Evolutionary conservation across 2,888 invertebrate species (phyloP), one percentile per base, ranked within the genome.

Genomic region (Mystacides longicornis): DNA sequence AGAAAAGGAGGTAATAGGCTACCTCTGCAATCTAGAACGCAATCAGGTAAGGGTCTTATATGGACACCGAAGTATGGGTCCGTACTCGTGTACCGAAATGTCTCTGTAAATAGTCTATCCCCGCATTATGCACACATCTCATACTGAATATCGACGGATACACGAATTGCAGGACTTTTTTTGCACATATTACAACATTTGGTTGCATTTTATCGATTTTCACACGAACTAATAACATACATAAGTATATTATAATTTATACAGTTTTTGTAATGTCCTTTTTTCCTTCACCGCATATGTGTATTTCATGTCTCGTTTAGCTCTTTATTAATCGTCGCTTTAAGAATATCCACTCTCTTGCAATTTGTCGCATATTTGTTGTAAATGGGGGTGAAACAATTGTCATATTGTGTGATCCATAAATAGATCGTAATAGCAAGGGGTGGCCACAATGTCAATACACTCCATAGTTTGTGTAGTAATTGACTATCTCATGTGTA

Each of bases 1-100:
- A 87, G 92, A 80, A 91, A 92, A 87, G 89, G 88, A 73, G 88
- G 87, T 68, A 90, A 90, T 78, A 84, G 92, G 72, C 89, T 87
- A 73, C 87, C 87, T 67, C 77, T 87, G 73, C 87, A 87, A 70
- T 87, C 87, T 68, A 82, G 87, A 76, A 86, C 86, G 70, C 86
- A 84, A 78, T 85, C 87, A 75, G 87, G 87, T 87, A 80, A 84
- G 83, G 37, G 16, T 37, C 37, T 37, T 37, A 37, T 37, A 37
- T 14, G 37, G 37, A 37, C 14, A 37, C 37, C 37, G 14, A 3
- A 37, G 37, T 37, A 37, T 37, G 37, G 37, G 16, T 3, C 16
- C 37, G 37, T 14, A n/a, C n/a, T n/a, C 37, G 16, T 37, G 3
- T 16, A 37, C 4, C 4, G 16, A 14, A 37, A 37, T 37, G 16